phyloP scores from a whole-genome alignment of 1,140 invertebrate species.

The Macrosteles quadrilineatus region DNA sequence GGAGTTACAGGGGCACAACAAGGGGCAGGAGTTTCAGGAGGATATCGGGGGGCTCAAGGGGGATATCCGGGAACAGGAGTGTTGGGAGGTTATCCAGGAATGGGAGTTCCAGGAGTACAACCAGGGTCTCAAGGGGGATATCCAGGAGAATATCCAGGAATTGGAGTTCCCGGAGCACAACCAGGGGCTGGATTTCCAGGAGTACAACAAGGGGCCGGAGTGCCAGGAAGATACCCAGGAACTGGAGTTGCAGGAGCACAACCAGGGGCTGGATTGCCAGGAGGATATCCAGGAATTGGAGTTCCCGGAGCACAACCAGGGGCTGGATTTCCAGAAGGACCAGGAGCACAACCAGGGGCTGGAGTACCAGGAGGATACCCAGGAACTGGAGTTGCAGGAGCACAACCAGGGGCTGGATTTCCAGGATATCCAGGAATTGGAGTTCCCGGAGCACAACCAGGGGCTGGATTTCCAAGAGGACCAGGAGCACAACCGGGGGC shows the following conservation, averaged over 20 bases:
- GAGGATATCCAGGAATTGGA: conserved; percentile 30
- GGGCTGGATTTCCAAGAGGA: conserved; percentile 5
- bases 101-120: too few relatives aligned
- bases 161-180: conserved; percentile 32
- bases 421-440: conserved; percentile 35
- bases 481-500: conserved; percentile 26
- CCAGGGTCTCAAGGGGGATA: conserved; percentile 31
- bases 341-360: neutral
- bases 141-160: conserved; percentile 30
- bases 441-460: conserved; percentile 26
- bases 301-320: conserved; percentile 33
- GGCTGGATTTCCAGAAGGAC: conserved; percentile 18
- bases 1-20: conserved; percentile 36
- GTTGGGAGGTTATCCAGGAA: conserved; percentile 31
- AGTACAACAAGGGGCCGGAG: conserved; percentile 1
- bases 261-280: conserved; percentile 34
- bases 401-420: conserved; percentile 26
- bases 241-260: conserved; percentile 28
- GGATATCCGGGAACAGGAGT: conserved; percentile 11
- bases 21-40: conserved; percentile 27
- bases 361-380: conserved; percentile 13
- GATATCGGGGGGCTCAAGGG: conserved; percentile 13
- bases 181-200: conserved; percentile 17
- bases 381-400: conserved; percentile 16
- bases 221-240: conserved; percentile 33